Evolutionary conservation across 2,888 invertebrate species (phyloP), one percentile per base, ranked within the genome.

Genomic region (Gibbula magus): DNA sequence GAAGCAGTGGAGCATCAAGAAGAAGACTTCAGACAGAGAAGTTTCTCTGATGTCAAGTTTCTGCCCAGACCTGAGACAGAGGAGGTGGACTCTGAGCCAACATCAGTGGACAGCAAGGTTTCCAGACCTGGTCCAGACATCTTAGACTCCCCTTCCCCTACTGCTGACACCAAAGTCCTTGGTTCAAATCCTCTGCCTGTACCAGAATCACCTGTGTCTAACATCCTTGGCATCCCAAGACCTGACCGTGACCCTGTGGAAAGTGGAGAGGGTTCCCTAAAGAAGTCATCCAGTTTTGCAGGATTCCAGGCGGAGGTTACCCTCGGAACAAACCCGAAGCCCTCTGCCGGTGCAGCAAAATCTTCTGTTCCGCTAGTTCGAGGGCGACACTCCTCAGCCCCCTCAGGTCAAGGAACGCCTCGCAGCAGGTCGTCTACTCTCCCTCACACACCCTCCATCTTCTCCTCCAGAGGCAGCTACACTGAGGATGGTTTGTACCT

Each of bases 261-360:
- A n/a, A 52, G 35, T 54, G 52, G 53, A 3, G 84, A 86, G 70
- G 82, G 83, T 18, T 80, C 84, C 0, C 77, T 90, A 61, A 89
- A 88, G 79, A 85, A 88, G 39, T 90, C 89, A 8, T 88, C 88
- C 56, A 91, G 91, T 85, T 90, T 89, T 87, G 88, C 89, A 20
- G 89, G 89, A 2, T 87, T 90, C 52, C 82, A 86, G 56, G 82
- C 82, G 18, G 52, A 75, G 0, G 32, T 22, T 25, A 51, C 51
- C 29, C 20, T 22, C 22, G 51, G 51, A 22, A 20, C 45, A 16
- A 70, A 35, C 10, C 20, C 39, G 2, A 52, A 32, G 53, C 25
- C 20, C 16, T 29, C 67, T 20, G 22, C 52, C 5, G 10, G 13
- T 45, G 35, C n/a, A 4, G 18, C 75, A 2, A 39, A 45, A 10